Base-by-base conservation (phyloP, 2,888 invertebrate genomes). In the Labia minor region DNA sequence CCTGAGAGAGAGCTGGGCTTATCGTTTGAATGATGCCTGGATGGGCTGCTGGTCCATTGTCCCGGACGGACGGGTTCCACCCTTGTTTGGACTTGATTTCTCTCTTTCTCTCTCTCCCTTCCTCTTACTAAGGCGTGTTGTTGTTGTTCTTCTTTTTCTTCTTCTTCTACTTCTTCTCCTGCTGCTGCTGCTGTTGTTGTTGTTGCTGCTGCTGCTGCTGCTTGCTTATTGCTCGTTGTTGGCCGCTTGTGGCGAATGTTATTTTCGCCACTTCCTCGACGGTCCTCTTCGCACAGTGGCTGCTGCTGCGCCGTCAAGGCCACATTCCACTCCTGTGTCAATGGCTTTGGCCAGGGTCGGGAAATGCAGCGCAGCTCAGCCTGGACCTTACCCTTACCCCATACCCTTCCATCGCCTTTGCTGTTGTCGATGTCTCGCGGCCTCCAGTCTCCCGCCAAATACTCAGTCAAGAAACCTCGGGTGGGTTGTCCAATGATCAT, bases 281-380 rank as follows among this genome's bases (percentile, higher is more conserved):
- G 26, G 64, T 19, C 64, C 19, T n/a, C 16, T 19, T 63, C 8
- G 19, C 49, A 61, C 26, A 14, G 19, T n/a, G 37, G 63, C 61
- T 11, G 64, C 61, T 11, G 64, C 21, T 61, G 61, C 21, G 19
- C 61, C 65, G 19, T 62, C 67, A 67, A 67, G 67, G 67, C 66
- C 64, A 66, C 67, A 65, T 69, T 67, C 67, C 67, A 37, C 37
- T 66, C 19, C 62, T 33, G 67, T 64, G 68, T 67, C 67, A 66
- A 67, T 65, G 67, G 63, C 66, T 69, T 37, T 21, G 65, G 37
- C 69, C 69, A 67, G 69, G 69, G 67, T 67, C 67, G 64, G 19
- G 49, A 33, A 19, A 21, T 62, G 62, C 20, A 8, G 61, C 64
- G 20, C 49, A 63, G 49, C 21, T 61, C 64, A 11, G 19, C 2